A percentile compares a stretch with the other conserved stretches of the same genome.
phyloP scores from a whole-genome alignment of 2,888 invertebrate species.

The Lasioglossum lativentre region DNA sequence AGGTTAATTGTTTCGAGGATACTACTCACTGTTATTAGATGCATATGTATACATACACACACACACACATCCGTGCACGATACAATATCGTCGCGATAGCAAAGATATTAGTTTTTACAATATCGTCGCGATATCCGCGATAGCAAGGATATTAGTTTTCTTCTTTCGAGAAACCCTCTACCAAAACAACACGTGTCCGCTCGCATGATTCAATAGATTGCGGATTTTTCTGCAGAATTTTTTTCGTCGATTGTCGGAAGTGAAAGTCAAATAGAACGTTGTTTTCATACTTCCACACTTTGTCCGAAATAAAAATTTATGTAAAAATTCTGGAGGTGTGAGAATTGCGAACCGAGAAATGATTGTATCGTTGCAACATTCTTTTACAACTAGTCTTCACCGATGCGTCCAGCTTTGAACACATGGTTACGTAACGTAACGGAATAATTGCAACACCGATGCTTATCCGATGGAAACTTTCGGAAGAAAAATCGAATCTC shows the following conservation, averaged over 20 bases:
- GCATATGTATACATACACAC: too few species aligned
- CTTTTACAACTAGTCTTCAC: neutral
- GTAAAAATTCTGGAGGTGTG: neutral
- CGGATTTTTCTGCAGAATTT: too few species aligned
- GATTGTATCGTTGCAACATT: neutral
- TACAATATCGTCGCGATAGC: neutral
- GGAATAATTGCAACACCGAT: constrained; percentile 11
- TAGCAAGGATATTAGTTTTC: too few species aligned
- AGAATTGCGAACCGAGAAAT: neutral
- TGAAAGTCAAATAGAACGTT: too few species aligned
- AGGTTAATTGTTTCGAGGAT: constrained; percentile 52
- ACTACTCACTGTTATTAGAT: constrained; percentile 38
- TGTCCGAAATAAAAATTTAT: neutral
- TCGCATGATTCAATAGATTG: too few species aligned
- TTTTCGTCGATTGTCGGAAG: too few species aligned
- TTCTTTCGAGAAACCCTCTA: too few species aligned
- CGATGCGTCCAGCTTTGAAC: neutral
- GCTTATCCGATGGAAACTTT: constrained; percentile 15
- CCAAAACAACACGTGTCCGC: too few species aligned
- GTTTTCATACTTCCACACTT: too few species aligned
- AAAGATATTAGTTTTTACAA: neutral
- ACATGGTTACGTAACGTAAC: constrained; percentile 30
- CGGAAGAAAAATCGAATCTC: neutral
- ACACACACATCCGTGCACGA: neutral
- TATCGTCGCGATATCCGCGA: neutral